Conservation (phyloP, 92 coral and sea anemone genomes). For the Desmophyllum pertusum region DNA sequence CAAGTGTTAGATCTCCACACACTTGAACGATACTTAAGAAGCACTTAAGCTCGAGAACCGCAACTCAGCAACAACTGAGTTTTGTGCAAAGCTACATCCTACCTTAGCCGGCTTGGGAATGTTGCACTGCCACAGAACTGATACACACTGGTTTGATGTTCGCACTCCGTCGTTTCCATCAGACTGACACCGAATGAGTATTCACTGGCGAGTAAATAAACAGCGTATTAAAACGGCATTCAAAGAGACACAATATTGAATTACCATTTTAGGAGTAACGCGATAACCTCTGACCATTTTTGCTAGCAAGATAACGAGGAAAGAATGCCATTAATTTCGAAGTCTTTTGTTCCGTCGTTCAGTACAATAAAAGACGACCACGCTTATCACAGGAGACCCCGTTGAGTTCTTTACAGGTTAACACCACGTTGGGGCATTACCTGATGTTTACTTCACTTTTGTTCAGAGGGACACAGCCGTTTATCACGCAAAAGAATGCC, state of each 20-base stretch:
- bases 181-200: background rate
- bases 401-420: background rate
- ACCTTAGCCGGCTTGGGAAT: background rate
- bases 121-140: background rate
- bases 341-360: slow-evolving; percentile 13
- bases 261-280: slow-evolving; percentile 32
- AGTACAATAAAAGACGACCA: background rate
- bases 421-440: background rate
- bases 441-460: slow-evolving; percentile 19
- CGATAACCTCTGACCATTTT: slow-evolving; percentile 31
- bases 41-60: background rate
- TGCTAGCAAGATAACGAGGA: slow-evolving; percentile 10
- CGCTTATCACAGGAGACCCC: background rate
- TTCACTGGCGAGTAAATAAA: slow-evolving; percentile 1
- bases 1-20: background rate
- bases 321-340: slow-evolving; percentile 22
- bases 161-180: background rate
- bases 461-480: slow-evolving; percentile 23
- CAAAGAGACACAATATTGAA: slow-evolving; percentile 1
- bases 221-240: slow-evolving; percentile 14
- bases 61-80: background rate
- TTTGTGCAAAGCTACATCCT: background rate
- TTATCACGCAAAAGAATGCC: background rate
- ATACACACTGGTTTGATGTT: background rate
- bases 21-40: background rate